Percentiles rank a stretch among this genome's conserved stretches.
Evolutionary conservation across 2,888 invertebrate genomes (phyloP).

Genomic region (Callyntrura sp.): DNA sequence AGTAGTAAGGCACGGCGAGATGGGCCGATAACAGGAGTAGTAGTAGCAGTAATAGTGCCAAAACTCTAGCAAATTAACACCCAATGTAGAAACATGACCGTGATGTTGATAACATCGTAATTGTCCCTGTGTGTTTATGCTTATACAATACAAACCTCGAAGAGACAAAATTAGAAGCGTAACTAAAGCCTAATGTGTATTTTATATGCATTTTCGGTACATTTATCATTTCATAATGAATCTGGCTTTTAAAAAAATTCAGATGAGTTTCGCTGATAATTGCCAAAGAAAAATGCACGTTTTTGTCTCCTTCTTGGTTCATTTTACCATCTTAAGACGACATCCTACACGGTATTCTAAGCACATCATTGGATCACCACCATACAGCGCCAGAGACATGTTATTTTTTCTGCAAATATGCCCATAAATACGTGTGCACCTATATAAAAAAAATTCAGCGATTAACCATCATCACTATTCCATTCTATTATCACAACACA

Average conservation of each 20-base stretch:
- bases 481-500: slow-evolving; percentile 10
- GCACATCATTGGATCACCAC: neutral
- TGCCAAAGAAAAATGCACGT: slow-evolving; percentile 41
- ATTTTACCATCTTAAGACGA: slow-evolving; percentile 10
- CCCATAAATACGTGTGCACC: neutral
- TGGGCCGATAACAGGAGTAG: too few species aligned
- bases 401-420: too few species aligned
- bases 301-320: neutral
- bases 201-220: neutral
- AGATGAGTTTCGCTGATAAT: slow-evolving; percentile 3
- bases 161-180: too few species aligned
- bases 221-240: slow-evolving; percentile 38
- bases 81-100: too few species aligned
- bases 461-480: neutral
- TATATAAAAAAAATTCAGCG: neutral
- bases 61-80: too few species aligned
- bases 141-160: too few species aligned
- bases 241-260: neutral
- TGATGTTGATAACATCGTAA: too few species aligned
- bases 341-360: neutral
- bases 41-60: too few species aligned
- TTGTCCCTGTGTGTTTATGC: too few species aligned
- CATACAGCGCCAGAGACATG: neutral
- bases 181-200: too few species aligned
- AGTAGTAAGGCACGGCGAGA: too few species aligned